phyloP scores from a whole-genome alignment of 2,888 invertebrate genomes.

The Catocala fraxini region DNA sequence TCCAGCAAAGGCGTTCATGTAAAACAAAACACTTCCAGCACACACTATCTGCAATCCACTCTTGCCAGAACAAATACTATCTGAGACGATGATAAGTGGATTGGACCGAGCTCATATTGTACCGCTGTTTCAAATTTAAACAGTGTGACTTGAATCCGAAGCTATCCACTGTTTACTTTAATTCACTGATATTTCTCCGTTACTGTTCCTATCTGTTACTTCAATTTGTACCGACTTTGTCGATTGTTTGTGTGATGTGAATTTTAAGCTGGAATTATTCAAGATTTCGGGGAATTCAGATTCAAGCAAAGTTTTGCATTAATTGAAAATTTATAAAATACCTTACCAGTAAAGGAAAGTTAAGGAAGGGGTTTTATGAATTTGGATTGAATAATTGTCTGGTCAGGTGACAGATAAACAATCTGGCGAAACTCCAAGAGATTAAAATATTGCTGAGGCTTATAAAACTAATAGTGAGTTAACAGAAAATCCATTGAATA shows the following conservation, averaged over 20 bases:
- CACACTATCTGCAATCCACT: slow-evolving; percentile 38
- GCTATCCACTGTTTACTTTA: slow-evolving; percentile 49
- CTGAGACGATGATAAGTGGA: slow-evolving; percentile 71
- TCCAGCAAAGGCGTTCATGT: slow-evolving; percentile 33
- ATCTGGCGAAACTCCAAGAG: slow-evolving; percentile 12
- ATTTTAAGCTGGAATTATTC: slow-evolving; percentile 28
- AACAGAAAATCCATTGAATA: too few species aligned
- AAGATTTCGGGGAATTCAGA: slow-evolving; percentile 14
- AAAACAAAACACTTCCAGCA: slow-evolving; percentile 32
- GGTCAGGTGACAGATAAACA: slow-evolving; percentile 7
- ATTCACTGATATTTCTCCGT: slow-evolving; percentile 47
- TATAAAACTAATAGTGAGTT: too few species aligned
- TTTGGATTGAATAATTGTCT: slow-evolving; percentile 4
- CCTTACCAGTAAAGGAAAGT: neutral
- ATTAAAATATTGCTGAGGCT: too few species aligned
- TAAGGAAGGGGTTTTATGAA: neutral
- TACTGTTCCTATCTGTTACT: slow-evolving; percentile 13
- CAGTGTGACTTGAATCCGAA: slow-evolving; percentile 60
- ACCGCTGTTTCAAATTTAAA: slow-evolving; percentile 73
- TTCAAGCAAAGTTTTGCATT: slow-evolving; percentile 4
- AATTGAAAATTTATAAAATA: slow-evolving; percentile 7
- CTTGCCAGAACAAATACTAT: slow-evolving; percentile 61
- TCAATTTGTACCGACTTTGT: slow-evolving; percentile 25
- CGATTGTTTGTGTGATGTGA: slow-evolving; percentile 38
- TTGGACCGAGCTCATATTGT: slow-evolving; percentile 67